These are phyloP conservation scores for Coleophora deauratella DNA, from an alignment of 2,888 invertebrate genomes.

Conservation along the genomic window DNA sequence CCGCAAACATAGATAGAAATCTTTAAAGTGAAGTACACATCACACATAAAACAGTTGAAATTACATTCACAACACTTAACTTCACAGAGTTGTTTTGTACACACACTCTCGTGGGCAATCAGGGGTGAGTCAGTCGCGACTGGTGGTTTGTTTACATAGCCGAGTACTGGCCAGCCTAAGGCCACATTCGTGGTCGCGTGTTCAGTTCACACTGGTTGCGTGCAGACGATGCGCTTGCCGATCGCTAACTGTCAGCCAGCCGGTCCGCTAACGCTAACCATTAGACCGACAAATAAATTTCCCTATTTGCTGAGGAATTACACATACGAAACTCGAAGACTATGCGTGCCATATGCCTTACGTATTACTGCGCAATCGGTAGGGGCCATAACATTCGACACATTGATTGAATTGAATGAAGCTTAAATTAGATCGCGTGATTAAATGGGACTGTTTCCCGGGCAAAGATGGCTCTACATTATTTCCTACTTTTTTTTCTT, in stretches of 20 bases:
- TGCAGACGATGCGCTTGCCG: slow-evolving; percentile 41
- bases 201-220: slow-evolving; percentile 18
- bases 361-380: slow-evolving; percentile 48
- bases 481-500: no score
- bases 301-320: slow-evolving; percentile 49
- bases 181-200: slow-evolving; percentile 1
- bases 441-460: no score
- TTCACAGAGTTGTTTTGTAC: slow-evolving; percentile 21
- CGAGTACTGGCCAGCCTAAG: neutral
- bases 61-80: slow-evolving; percentile 9
- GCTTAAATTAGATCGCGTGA: slow-evolving; percentile 5
- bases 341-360: slow-evolving; percentile 35
- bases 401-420: slow-evolving; percentile 26
- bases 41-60: slow-evolving; percentile 13
- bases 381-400: slow-evolving; percentile 28
- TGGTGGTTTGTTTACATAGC: slow-evolving; percentile 40
- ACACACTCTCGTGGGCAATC: slow-evolving; percentile 29
- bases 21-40: slow-evolving; percentile 15
- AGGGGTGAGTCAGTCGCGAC: slow-evolving; percentile 33
- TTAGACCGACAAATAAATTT: slow-evolving; percentile 41
- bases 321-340: slow-evolving; percentile 38
- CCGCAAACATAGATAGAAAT: neutral
- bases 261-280: slow-evolving; percentile 10
- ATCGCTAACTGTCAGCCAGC: slow-evolving; percentile 46
- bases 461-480: no score